Conservation (phyloP, 2,113 vertebrate species). For the Toxotes chatareus region DNA sequence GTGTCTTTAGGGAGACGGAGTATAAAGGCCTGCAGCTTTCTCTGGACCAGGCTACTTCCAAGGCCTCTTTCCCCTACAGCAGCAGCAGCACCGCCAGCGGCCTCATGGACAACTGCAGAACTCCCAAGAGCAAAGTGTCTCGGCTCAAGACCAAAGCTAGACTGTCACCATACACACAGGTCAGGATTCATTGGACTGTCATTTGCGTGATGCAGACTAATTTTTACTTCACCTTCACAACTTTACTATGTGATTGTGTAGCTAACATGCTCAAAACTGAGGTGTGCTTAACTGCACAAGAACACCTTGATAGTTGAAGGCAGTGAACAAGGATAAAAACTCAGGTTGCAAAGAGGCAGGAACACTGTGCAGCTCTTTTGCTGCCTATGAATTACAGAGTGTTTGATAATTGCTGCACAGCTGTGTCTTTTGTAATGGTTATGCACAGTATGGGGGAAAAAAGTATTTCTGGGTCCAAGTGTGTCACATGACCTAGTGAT, state of each 20-base stretch:
- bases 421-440: background rate
- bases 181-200: slow-evolving; percentile 64
- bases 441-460: background rate
- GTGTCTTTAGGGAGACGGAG: slow-evolving; percentile 91
- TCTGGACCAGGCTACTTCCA: slow-evolving; percentile 93
- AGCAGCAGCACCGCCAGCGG: slow-evolving; percentile 86
- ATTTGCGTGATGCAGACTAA: background rate
- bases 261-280: background rate
- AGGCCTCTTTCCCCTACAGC: slow-evolving; percentile 89
- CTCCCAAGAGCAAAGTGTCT: slow-evolving; percentile 87
- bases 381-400: background rate
- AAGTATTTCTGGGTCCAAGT: no score
- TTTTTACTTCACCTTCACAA: background rate
- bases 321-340: no score
- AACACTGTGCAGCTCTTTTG: no score
- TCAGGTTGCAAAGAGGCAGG: no score
- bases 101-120: slow-evolving; percentile 87
- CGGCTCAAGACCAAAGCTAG: slow-evolving; percentile 92
- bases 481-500: no score
- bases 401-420: background rate
- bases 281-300: background rate
- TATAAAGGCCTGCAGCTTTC: slow-evolving; percentile 98
- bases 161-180: slow-evolving; percentile 95
- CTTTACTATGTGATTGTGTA: background rate
- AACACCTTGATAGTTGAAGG: no score